Evolutionary conservation across 1,140 invertebrate genomes (phyloP).

Genomic region (Macrocentrus cingulum): DNA sequence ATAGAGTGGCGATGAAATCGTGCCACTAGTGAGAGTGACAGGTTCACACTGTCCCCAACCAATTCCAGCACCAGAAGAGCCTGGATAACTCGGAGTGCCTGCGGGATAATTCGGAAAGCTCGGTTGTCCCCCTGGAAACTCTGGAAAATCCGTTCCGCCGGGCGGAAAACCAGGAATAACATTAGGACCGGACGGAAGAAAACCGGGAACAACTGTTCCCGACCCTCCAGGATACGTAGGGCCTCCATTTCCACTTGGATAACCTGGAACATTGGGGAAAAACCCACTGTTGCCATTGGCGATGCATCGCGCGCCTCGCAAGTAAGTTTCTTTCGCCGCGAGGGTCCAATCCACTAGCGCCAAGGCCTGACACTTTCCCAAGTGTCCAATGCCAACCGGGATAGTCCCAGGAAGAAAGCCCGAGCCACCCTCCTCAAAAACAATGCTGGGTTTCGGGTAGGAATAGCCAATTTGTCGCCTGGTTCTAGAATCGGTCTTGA

Average conservation of each 20-base stretch:
- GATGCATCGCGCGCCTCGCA: constrained; percentile 36
- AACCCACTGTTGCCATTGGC: constrained; percentile 2
- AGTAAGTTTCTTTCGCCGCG: constrained; percentile 40
- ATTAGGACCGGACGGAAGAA: no score
- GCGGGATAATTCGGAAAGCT: no score
- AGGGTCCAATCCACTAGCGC: constrained; percentile 43
- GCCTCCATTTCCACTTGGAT: constrained; percentile 9
- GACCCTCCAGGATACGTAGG: background rate
- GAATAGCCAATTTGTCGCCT: constrained; percentile 41
- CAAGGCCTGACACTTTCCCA: constrained; percentile 35
- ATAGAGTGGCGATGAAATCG: constrained; percentile 39
- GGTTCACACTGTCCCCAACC: constrained; percentile 33
- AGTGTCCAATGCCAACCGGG: constrained; percentile 8
- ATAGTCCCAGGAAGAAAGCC: background rate
- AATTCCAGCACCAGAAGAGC: constrained; percentile 33
- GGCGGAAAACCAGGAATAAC: no score
- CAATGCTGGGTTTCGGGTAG: constrained; percentile 35
- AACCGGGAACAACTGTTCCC: background rate
- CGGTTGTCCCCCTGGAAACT: no score
- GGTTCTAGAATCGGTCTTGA: constrained; percentile 12
- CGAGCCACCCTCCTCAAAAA: constrained; percentile 13
- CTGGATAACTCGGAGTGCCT: constrained; percentile 15
- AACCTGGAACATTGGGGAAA: background rate
- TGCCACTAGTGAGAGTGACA: constrained; percentile 31
- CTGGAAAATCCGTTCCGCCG: no score